phyloP scores from a whole-genome alignment of 2,113 vertebrate genomes.

The Thunnus thynnus region DNA sequence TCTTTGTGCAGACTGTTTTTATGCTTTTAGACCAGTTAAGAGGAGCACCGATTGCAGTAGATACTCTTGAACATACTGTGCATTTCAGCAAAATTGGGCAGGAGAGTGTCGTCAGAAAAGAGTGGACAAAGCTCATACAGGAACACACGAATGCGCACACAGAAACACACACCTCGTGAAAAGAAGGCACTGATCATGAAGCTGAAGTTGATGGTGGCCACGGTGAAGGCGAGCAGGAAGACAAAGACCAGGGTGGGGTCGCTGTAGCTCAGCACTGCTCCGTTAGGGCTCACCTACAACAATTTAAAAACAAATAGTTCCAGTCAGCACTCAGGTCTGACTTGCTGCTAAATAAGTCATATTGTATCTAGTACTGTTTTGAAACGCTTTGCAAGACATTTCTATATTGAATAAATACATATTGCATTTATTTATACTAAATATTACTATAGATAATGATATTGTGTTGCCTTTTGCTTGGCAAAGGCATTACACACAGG shows the following conservation, averaged over 20 bases:
- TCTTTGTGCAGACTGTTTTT: neutral
- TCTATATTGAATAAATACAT: neutral
- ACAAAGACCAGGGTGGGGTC: constrained; percentile 93
- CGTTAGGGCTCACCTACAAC: constrained; percentile 89
- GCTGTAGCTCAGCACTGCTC: constrained; percentile 92
- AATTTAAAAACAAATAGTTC: neutral
- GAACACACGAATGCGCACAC: neutral
- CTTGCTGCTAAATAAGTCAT: too few relatives aligned
- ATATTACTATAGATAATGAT: neutral
- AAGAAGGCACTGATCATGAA: constrained; percentile 99
- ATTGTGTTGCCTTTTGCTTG: neutral
- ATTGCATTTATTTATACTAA: neutral
- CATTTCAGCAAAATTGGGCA: neutral
- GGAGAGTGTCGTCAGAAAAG: neutral
- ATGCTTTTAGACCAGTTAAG: neutral
- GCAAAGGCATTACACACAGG: neutral
- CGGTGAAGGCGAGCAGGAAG: constrained; percentile 90
- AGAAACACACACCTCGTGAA: constrained; percentile 86
- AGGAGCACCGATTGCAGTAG: constrained; percentile 1
- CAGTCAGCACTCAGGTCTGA: neutral
- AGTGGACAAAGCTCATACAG: neutral
- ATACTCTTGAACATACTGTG: neutral
- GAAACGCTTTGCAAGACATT: neutral
- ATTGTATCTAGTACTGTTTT: neutral
- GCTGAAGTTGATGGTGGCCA: constrained; percentile 96